Conservation (phyloP, 2,888 invertebrate genomes). For the Caenorhabditis angaria region DNA sequence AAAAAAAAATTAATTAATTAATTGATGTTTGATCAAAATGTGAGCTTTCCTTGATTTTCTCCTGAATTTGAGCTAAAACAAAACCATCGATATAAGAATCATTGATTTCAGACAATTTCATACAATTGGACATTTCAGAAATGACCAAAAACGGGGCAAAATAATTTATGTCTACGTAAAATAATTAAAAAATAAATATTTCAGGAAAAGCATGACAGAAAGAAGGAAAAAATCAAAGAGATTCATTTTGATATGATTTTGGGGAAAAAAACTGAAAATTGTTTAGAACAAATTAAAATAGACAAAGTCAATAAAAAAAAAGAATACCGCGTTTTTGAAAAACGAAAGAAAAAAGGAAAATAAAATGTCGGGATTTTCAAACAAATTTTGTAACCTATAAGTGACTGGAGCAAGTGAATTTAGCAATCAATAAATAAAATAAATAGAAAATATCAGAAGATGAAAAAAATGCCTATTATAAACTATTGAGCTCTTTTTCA, state of each 20-base stretch:
- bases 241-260: background rate
- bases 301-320: no score
- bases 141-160: background rate
- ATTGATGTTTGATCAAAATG: no score
- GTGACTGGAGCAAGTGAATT: slow-evolving; percentile 1
- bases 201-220: background rate
- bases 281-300: background rate
- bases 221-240: no score
- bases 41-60: background rate
- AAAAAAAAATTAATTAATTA: background rate
- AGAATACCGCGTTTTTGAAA: background rate
- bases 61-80: background rate
- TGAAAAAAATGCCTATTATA: background rate
- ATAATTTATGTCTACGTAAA: background rate
- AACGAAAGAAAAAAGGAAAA: background rate
- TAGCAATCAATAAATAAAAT: slow-evolving; percentile 1
- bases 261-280: background rate
- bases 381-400: background rate
- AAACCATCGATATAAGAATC: background rate
- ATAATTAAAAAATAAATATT: background rate
- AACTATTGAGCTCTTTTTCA: background rate
- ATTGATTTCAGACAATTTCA: background rate
- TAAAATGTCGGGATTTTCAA: no score
- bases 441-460: no score
- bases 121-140: background rate